Evolutionary conservation across 2,888 invertebrate genomes (phyloP), one percentile per base, ranked within the genome.

Genomic region (Notodonta ziczac): DNA sequence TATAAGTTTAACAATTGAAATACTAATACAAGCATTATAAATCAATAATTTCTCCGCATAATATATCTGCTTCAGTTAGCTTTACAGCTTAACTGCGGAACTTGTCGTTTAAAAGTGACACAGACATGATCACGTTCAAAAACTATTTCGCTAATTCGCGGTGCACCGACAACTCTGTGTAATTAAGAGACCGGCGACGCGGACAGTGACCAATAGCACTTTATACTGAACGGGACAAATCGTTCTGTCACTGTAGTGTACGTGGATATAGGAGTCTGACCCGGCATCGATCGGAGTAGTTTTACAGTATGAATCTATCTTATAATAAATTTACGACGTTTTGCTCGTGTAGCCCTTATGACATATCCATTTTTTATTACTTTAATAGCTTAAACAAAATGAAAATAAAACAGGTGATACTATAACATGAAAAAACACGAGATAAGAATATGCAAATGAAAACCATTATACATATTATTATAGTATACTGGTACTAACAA

Each of bases 151-250:
- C 56, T 64, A 60, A 72, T 70, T 68, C 59, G 63, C 55, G 60
- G 62, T 67, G 53, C 54, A 70, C 65, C 62, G 56, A 63, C 62
- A 62, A 68, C 67, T 67, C 62, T 59, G 65, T 67, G 74, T 78
- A 77, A 84, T 84, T 77, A 80, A 76, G 79, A 78, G 80, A 77
- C 80, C 77, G 75, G 69, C 77, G 75, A 73, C 10, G 77, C 71
- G 71, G 68, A 74, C 78, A 79, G 74, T 77, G 75, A 80, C 77
- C 68, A 80, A 79, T 71, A 76, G 71, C 72, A 72, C 74, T 72
- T 78, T 77, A 83, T 73, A 73, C 76, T 71, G 70, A 76, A 77
- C 72, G 73, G 74, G 76, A 78, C 78, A 73, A 74, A 72, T 69
- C 76, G 75, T n/a, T 46, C n/a, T 46, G 46, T 46, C 42, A 42